Evolutionary conservation across 1,140 invertebrate genomes (phyloP), one percentile per base, ranked within the genome.

Genomic region (Bathynomus jamesi): DNA sequence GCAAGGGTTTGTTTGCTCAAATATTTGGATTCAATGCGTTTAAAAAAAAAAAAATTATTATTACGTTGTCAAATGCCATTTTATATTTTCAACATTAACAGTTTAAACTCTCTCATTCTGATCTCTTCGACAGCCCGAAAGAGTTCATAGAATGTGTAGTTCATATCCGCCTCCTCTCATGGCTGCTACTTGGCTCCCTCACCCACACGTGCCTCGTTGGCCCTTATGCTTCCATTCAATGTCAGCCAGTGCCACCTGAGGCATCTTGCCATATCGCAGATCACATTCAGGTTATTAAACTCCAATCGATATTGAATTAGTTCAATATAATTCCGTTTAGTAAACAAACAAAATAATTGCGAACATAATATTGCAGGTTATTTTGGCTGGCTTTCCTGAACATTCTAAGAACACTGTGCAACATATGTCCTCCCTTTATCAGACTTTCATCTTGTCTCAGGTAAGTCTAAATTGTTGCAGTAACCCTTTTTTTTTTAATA

Each of bases 101-200:
- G n/a, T n/a, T n/a, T n/a, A n/a, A n/a, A n/a, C n/a, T n/a, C n/a
- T n/a, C n/a, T n/a, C n/a, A n/a, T n/a, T n/a, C n/a, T n/a, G n/a
- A n/a, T n/a, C n/a, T 61, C n/a, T 5, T 32, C 28, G 65, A 68
- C 79, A 92, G 91, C 25, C 91, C 93, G 7, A 90, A 94, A 74
- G 97, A 99, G 81, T 97, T 98, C 79, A 87, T 92, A 0, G 97
- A 99, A 80, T 98, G 94, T 80, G 93, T 99, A 40, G 88, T 89
- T 25, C 96, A 98, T 78, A 93, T 99, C 78, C 87, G 97, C 21
- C 84, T 98, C 25, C 83, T 99, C 21, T 98, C 94, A 0, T 99
- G 97, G 97, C 82, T 99, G 53, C 83, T 99, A 76, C 85, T 99
- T 73, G 97, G 97, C 13, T 92, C 96, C n/a, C 86, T 99, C 25